Conservation (phyloP, 2,797 vertebrate species). For the Saxicola maurus region DNA sequence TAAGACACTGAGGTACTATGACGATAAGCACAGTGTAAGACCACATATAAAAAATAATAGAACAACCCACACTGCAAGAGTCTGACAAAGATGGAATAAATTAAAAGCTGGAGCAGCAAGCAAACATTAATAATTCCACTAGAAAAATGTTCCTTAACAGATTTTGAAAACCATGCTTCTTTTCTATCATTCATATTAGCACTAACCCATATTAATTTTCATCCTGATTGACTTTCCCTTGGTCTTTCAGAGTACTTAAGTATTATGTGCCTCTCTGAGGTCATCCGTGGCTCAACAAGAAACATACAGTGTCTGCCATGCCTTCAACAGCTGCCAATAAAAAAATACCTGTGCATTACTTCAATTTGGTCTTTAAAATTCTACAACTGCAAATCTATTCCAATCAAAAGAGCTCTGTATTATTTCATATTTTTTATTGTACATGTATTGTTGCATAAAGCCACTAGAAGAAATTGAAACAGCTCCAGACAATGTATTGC, state of each 20-base stretch:
- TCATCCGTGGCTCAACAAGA: background rate
- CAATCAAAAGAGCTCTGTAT: background rate
- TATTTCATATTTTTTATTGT: background rate
- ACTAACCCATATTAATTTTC: background rate
- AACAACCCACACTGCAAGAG: background rate
- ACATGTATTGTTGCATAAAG: background rate
- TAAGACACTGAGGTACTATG: background rate
- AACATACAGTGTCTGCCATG: rapidly evolving
- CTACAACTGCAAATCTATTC: background rate
- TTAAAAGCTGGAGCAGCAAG: background rate
- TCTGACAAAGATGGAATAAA: slow-evolving; percentile 14
- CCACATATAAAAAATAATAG: background rate
- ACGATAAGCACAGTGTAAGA: background rate
- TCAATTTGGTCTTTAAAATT: background rate
- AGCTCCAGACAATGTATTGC: background rate
- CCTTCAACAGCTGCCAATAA: background rate
- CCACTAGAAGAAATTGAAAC: background rate
- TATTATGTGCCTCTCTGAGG: background rate
- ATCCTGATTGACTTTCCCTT: background rate
- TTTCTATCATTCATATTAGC: background rate
- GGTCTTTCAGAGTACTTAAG: background rate
- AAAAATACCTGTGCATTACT: background rate
- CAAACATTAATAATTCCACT: background rate
- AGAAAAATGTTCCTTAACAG: background rate
- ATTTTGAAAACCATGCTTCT: background rate